Conservation (phyloP, 2,888 invertebrate genomes). For the Amphipyra berbera region DNA sequence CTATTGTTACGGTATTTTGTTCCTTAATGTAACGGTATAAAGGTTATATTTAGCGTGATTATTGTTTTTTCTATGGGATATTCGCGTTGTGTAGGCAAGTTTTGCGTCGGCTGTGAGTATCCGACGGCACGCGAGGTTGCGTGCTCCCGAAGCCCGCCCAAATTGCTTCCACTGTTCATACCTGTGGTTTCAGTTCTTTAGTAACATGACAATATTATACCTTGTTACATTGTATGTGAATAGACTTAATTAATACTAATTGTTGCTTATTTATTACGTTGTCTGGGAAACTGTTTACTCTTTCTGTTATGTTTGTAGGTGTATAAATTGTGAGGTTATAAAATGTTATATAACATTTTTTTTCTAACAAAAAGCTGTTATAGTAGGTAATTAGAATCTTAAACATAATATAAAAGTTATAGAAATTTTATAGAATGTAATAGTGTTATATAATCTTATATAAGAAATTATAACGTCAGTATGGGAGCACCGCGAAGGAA, state of each 20-base stretch:
- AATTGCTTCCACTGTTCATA: constrained; percentile 64
- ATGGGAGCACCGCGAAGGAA: too few species aligned
- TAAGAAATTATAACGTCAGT: too few species aligned
- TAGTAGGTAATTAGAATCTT: too few species aligned
- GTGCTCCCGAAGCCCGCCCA: constrained; percentile 74
- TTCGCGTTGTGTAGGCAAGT: constrained; percentile 73
- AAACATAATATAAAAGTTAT: too few species aligned
- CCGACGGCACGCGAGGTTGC: constrained; percentile 85
- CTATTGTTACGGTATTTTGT: constrained; percentile 49
- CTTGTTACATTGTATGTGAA: constrained; percentile 60
- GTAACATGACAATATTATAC: constrained; percentile 58
- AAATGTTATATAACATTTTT: neutral
- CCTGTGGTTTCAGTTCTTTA: constrained; percentile 66
- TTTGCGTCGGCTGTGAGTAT: constrained; percentile 69
- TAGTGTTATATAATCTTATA: too few species aligned
- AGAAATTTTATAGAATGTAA: too few species aligned
- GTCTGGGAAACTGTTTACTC: constrained; percentile 13
- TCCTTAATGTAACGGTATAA: constrained; percentile 56
- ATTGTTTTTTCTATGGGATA: constrained; percentile 72
- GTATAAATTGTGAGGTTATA: neutral
- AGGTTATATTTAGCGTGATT: constrained; percentile 65
- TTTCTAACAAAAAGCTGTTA: too few species aligned
- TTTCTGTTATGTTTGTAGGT: constrained; percentile 31
- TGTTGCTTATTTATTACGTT: constrained; percentile 33
- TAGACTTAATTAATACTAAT: constrained; percentile 48